phyloP scores from a whole-genome alignment of 1,140 invertebrate genomes.

The Holotrichia oblita region DNA sequence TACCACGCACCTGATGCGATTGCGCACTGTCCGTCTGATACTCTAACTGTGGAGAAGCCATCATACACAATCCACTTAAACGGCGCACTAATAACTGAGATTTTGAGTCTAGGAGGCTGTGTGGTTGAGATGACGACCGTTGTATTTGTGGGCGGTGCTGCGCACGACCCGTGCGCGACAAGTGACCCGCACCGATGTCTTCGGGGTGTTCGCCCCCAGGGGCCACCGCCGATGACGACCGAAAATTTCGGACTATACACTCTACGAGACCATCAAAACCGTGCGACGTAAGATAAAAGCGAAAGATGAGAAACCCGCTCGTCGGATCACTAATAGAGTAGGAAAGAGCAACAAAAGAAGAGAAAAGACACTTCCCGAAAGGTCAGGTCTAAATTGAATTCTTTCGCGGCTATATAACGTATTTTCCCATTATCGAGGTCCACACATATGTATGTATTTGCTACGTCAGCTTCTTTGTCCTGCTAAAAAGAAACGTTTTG shows the following conservation, averaged over 20 bases:
- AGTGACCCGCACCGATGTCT: constrained; percentile 33
- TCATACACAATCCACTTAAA: constrained; percentile 58
- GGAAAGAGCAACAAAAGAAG: background rate
- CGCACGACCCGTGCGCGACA: constrained; percentile 55
- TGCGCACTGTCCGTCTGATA: constrained; percentile 54
- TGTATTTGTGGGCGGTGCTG: constrained; percentile 54
- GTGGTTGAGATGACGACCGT: constrained; percentile 53
- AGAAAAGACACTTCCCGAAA: background rate
- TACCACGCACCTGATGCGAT: constrained; percentile 57
- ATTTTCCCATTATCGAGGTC: background rate
- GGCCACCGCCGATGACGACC: constrained; percentile 6
- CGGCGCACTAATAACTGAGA: constrained; percentile 60
- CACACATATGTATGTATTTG: background rate
- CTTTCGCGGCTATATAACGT: constrained; percentile 7
- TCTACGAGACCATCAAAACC: background rate
- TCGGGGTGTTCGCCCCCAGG: constrained; percentile 1
- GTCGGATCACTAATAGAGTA: background rate
- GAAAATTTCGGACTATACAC: constrained; percentile 18
- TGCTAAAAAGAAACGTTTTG: background rate
- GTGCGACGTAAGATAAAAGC: constrained; percentile 15
- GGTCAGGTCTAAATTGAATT: constrained; percentile 16
- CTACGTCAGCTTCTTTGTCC: background rate
- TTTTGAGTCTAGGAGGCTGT: constrained; percentile 51
- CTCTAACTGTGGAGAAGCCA: constrained; percentile 56
- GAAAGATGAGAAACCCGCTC: background rate